A percentile compares a stretch with the other conserved stretches of the same genome.
Conservation (phyloP, 2,888 invertebrate species). For the Ectemnius lituratus region DNA sequence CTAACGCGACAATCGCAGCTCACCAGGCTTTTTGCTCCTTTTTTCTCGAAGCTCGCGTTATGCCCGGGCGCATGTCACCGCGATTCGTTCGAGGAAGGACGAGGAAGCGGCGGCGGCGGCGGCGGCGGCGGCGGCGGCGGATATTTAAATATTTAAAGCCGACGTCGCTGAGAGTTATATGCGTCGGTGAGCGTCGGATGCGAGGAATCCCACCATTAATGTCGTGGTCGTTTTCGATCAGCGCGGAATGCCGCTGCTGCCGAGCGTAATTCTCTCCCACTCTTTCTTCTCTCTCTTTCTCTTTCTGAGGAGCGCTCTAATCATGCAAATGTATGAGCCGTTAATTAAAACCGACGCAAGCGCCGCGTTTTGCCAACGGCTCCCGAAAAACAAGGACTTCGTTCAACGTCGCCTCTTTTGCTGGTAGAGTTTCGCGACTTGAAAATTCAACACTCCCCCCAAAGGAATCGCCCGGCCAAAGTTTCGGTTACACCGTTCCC, state of each 20-base stretch:
- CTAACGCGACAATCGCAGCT: neutral
- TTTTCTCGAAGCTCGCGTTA: neutral
- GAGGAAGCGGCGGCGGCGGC: neutral
- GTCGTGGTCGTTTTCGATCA: slow-evolving; percentile 50
- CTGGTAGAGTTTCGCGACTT: no score
- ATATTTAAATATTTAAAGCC: slow-evolving; percentile 55
- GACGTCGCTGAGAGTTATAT: slow-evolving; percentile 38
- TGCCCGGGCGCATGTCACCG: neutral
- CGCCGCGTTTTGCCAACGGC: slow-evolving; percentile 31
- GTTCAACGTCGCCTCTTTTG: no score
- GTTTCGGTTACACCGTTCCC: no score
- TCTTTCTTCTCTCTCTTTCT: slow-evolving; percentile 37
- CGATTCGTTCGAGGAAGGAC: neutral
- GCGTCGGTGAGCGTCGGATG: slow-evolving; percentile 31
- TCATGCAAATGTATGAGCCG: slow-evolving; percentile 62
- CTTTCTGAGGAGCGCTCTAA: slow-evolving; percentile 34
- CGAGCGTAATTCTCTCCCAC: slow-evolving; percentile 18
- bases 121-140: neutral
- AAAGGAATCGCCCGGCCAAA: no score
- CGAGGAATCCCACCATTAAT: slow-evolving; percentile 50
- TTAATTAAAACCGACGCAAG: slow-evolving; percentile 58
- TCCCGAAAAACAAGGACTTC: neutral
- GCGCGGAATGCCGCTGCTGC: slow-evolving; percentile 55
- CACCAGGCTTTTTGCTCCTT: neutral
- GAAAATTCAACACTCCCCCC: no score